A percentile compares a stretch with the other conserved stretches of the same genome.
Evolutionary conservation across 2,797 vertebrate genomes (phyloP).

Genomic region (Malurus leucopterus): DNA sequence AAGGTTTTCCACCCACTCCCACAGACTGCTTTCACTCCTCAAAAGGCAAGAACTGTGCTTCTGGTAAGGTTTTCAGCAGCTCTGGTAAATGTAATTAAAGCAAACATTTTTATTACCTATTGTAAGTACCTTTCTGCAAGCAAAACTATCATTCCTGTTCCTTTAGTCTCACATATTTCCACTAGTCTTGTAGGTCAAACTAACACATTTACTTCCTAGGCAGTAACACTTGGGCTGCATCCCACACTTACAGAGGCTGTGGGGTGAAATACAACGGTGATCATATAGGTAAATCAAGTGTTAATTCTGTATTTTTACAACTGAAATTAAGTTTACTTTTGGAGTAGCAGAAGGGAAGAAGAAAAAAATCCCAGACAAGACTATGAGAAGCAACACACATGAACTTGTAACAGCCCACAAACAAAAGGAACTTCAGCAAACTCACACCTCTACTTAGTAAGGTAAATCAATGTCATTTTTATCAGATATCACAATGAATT

Average conservation of each 20-base stretch:
- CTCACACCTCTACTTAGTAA: background rate
- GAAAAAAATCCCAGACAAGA: background rate
- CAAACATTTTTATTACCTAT: background rate
- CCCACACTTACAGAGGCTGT: background rate
- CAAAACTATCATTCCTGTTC: background rate
- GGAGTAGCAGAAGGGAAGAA: background rate
- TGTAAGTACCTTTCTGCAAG: background rate
- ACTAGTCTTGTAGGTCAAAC: background rate
- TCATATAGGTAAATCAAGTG: accelerated
- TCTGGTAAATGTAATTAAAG: background rate
- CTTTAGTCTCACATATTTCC: background rate
- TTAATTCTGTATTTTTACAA: background rate
- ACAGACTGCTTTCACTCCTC: background rate
- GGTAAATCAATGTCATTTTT: background rate
- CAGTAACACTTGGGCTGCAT: background rate
- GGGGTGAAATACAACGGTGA: background rate
- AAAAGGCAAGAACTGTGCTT: background rate
- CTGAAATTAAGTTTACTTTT: background rate
- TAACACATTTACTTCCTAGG: background rate
- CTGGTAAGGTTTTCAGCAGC: background rate
- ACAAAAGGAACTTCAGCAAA: background rate
- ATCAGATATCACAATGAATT: background rate
- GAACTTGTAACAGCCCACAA: background rate
- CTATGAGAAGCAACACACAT: background rate
- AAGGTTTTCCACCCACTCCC: background rate